Evolutionary conservation across 2,113 vertebrate genomes (phyloP).

Genomic region (Brachyhypopomus gauderio): DNA sequence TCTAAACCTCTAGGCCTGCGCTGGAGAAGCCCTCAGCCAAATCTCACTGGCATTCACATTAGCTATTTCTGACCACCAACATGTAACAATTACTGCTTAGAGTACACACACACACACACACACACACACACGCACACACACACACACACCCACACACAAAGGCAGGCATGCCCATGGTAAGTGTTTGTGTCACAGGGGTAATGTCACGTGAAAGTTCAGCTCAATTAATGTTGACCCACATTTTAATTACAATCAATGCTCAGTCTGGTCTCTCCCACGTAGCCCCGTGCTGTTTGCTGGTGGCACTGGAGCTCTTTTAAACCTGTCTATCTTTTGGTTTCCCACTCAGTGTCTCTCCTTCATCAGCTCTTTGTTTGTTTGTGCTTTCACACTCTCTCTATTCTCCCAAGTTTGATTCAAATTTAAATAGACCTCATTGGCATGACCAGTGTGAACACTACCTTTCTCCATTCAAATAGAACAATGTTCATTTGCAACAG

Average conservation of each 20-base stretch:
- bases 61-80: constrained; percentile 55
- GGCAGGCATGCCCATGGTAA: constrained; percentile 35
- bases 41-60: constrained; percentile 37
- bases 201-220: constrained; percentile 48
- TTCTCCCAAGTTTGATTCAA: constrained; percentile 48
- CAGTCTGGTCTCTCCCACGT: constrained; percentile 52
- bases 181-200: constrained; percentile 20
- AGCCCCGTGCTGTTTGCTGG: constrained; percentile 47
- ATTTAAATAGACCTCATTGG: constrained; percentile 54
- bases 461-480: constrained; percentile 31
- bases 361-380: constrained; percentile 24
- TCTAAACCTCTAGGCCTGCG: constrained; percentile 40
- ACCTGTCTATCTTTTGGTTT: constrained; percentile 57
- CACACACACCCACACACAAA: no score
- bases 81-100: constrained; percentile 63
- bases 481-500: constrained; percentile 34
- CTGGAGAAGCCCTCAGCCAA: constrained; percentile 36
- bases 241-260: constrained; percentile 59
- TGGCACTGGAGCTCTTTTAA: constrained; percentile 36
- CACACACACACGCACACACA: no score
- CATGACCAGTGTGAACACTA: constrained; percentile 34
- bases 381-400: constrained; percentile 58
- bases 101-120: constrained; percentile 49
- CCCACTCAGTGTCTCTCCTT: constrained; percentile 63
- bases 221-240: constrained; percentile 58